Evolutionary conservation across 1,140 invertebrate species (phyloP), one percentile per base, ranked within the genome.

Genomic region (Leptinotarsa defecta): DNA sequence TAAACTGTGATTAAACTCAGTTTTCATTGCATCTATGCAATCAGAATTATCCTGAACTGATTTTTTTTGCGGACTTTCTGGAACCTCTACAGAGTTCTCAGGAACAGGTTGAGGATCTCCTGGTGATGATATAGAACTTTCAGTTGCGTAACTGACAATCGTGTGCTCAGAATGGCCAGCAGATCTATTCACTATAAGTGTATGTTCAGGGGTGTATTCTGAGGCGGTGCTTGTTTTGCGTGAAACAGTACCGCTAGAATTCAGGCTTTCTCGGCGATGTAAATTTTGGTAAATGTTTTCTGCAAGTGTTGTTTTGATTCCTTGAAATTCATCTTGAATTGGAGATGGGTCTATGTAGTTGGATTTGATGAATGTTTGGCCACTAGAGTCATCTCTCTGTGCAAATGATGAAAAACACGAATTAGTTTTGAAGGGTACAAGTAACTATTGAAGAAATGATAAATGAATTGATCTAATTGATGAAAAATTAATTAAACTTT

Each of bases 151-250:
- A 65, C 75, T 77, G 19, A 82, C 79, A 69, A 68, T 78, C 34
- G 79, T 78, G 74, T 80, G 75, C 48, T 83, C 48, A 48, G 65
- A 68, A 67, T 77, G 34, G 22, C 48, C 22, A 48, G 76, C 52
- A 13, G 65, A 68, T 62, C 71, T 76, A 49, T 80, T 80, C 13
- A 75, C 77, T 49, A 85, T 85, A 24, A 86, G 84, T 64, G 87
- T 88, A 64, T 86, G 86, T 73, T 89, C 88, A 3, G 88, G 87
- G 71, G 88, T 88, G 70, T 87, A 88, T 74, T 89, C 88, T 69
- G 87, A 87, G 77, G 88, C 87, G 4, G 88, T 89, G 77, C 87
- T 88, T 1, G 88, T 88, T 79, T 89, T 89, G 15, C 88, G 82
- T 2, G 88, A 89, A 15, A 86, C 86, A 3, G 87, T 87, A 19